A percentile compares a stretch with the other conserved stretches of the same genome.
Evolutionary conservation across 2,113 vertebrate genomes (phyloP).

Genomic region (Lucifuga dentata): DNA sequence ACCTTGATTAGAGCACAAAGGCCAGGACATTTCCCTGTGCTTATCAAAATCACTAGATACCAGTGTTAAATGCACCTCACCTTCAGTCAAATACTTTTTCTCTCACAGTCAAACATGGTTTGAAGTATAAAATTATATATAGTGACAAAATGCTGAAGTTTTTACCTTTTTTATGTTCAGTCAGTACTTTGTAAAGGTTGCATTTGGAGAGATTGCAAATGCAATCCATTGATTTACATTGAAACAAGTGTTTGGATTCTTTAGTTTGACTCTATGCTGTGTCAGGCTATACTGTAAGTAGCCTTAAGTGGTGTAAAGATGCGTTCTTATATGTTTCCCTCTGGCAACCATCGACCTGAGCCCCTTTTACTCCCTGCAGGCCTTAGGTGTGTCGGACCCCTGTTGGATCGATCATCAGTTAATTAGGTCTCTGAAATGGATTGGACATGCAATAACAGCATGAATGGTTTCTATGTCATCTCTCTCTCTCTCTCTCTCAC

Average conservation of each 20-base stretch:
- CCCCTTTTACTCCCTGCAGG: constrained; percentile 18
- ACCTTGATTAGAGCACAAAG: too few relatives aligned
- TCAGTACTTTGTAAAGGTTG: not conserved
- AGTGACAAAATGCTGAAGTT: not conserved
- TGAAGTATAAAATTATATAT: not conserved
- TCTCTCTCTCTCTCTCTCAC: not conserved
- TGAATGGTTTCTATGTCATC: constrained; percentile 20
- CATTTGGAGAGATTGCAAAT: too few relatives aligned
- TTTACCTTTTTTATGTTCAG: not conserved
- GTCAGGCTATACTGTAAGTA: not conserved
- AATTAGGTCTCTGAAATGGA: constrained; percentile 63
- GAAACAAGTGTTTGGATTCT: not conserved
- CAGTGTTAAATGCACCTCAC: too few relatives aligned
- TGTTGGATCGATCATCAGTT: constrained; percentile 55
- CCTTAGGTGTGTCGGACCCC: constrained; percentile 48
- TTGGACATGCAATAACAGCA: constrained; percentile 39
- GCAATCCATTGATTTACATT: not conserved
- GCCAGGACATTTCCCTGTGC: too few relatives aligned
- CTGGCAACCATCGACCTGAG: not conserved
- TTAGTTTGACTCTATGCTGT: not conserved
- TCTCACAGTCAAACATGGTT: not conserved
- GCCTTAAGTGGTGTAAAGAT: constrained; percentile 27
- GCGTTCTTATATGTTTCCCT: not conserved
- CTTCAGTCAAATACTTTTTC: not conserved
- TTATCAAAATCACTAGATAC: too few relatives aligned